These are phyloP conservation scores for Solenopsis invicta DNA, from an alignment of 1,140 invertebrate species.

Conservation along the genomic window DNA sequence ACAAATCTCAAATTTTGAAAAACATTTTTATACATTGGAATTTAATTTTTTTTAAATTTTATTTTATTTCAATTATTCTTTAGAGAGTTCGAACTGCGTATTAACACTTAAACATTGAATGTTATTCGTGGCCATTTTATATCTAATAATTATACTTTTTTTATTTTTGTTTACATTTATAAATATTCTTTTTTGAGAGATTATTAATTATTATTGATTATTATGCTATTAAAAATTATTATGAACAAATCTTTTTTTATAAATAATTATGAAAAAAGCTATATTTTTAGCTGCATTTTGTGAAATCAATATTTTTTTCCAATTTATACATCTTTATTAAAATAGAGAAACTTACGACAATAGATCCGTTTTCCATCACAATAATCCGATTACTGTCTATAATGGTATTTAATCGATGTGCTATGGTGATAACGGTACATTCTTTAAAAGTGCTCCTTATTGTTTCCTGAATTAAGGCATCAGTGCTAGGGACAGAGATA, in stretches of 20 bases:
- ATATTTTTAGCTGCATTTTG: not conserved
- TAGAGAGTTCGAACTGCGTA: too few relatives aligned
- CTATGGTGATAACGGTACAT: constrained; percentile 91
- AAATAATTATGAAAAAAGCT: not conserved
- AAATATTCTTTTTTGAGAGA: not conserved
- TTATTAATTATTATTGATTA: not conserved
- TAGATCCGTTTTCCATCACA: constrained; percentile 88
- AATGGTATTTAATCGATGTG: constrained; percentile 91
- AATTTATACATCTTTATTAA: constrained; percentile 65
- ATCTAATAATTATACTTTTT: too few relatives aligned
- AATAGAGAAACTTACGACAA: constrained; percentile 79
- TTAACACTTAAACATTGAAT: too few relatives aligned
- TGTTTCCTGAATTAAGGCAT: constrained; percentile 88
- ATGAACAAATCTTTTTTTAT: too few relatives aligned
- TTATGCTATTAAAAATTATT: not conserved
- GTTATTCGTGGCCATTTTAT: too few relatives aligned
- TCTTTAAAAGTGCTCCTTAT: constrained; percentile 88
- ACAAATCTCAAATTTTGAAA: too few relatives aligned
- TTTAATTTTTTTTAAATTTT: too few relatives aligned
- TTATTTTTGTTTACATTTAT: too few relatives aligned
- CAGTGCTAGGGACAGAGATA: constrained; percentile 85
- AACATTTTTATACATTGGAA: too few relatives aligned
- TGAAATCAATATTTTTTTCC: not conserved
- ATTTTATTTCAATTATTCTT: too few relatives aligned
- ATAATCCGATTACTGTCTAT: constrained; percentile 89